phyloP scores from a whole-genome alignment of 2,888 invertebrate species.

The Nycteola revayana region DNA sequence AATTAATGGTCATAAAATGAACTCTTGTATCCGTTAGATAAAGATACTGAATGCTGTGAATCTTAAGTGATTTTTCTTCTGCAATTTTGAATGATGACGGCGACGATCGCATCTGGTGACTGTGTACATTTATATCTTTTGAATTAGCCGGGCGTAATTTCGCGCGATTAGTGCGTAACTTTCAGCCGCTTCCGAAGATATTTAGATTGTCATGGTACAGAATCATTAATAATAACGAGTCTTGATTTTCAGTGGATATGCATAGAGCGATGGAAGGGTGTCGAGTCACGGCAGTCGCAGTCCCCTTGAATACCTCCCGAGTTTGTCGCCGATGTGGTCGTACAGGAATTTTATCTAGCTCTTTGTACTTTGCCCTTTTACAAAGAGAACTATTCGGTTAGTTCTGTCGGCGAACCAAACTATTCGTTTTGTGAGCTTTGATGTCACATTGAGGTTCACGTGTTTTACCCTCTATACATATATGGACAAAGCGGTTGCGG shows the following conservation, averaged over 20 bases:
- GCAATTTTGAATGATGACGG: slow-evolving; percentile 71
- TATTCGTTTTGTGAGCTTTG: slow-evolving; percentile 67
- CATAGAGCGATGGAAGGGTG: slow-evolving; percentile 71
- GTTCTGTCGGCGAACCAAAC: slow-evolving; percentile 64
- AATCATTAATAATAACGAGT: slow-evolving; percentile 80
- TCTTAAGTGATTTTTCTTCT: slow-evolving; percentile 78
- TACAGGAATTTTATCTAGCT: slow-evolving; percentile 77
- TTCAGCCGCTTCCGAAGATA: slow-evolving; percentile 61
- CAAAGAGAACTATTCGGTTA: slow-evolving; percentile 71
- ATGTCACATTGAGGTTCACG: slow-evolving; percentile 37
- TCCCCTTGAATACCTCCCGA: slow-evolving; percentile 74
- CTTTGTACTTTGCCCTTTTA: slow-evolving; percentile 77
- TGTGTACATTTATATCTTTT: slow-evolving; percentile 66
- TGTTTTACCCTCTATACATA: slow-evolving; percentile 6
- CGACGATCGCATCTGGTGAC: slow-evolving; percentile 73
- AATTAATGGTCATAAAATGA: slow-evolving; percentile 83
- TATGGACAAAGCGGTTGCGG: slow-evolving; percentile 1
- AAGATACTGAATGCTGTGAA: slow-evolving; percentile 78
- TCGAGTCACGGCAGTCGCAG: slow-evolving; percentile 65
- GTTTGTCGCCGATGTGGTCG: slow-evolving; percentile 77
- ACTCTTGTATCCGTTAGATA: slow-evolving; percentile 80
- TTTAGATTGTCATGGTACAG: slow-evolving; percentile 76
- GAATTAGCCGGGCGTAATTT: slow-evolving; percentile 61
- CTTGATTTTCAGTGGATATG: slow-evolving; percentile 80
- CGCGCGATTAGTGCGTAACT: slow-evolving; percentile 65